Percentiles rank a stretch among this genome's conserved stretches.
These are phyloP conservation scores for Callopanchax toddi DNA, from an alignment of 2,113 vertebrate species.

Conservation along the genomic window DNA sequence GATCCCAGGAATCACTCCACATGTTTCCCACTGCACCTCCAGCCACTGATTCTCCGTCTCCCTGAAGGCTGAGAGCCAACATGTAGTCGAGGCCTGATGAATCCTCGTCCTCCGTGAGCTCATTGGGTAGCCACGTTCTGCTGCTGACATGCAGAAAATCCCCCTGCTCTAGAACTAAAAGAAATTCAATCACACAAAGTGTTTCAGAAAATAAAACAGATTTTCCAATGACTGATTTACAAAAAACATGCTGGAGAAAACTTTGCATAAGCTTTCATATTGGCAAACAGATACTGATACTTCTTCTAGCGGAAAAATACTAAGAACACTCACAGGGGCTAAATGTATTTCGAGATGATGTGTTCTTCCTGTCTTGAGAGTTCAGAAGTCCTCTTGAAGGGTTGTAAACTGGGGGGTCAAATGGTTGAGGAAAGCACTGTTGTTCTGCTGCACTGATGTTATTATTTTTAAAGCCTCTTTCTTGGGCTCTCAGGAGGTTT, in stretches of 20 bases:
- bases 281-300: not conserved
- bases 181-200: not conserved
- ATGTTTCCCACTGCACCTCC: conserved; percentile 59
- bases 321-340: conserved; percentile 70
- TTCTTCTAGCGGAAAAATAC: not conserved
- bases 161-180: conserved; percentile 67
- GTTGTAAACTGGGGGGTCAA: conserved; percentile 67
- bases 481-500: conserved; percentile 73
- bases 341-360: conserved; percentile 61
- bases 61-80: conserved; percentile 89
- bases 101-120: conserved; percentile 71
- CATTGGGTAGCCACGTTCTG: conserved; percentile 61
- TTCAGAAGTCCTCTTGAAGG: conserved; percentile 53
- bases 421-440: conserved; percentile 45
- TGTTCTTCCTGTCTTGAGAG: conserved; percentile 65
- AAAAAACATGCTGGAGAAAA: no score
- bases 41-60: conserved; percentile 74
- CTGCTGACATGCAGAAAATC: conserved; percentile 61
- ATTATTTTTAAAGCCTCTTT: conserved; percentile 74
- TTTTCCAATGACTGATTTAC: not conserved
- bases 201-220: not conserved
- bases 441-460: conserved; percentile 66
- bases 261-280: not conserved
- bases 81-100: conserved; percentile 86
- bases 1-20: conserved; percentile 79